A percentile compares a stretch with the other conserved stretches of the same genome.
Conservation (phyloP, 2,113 vertebrate species). For the Siniperca chuatsi region DNA sequence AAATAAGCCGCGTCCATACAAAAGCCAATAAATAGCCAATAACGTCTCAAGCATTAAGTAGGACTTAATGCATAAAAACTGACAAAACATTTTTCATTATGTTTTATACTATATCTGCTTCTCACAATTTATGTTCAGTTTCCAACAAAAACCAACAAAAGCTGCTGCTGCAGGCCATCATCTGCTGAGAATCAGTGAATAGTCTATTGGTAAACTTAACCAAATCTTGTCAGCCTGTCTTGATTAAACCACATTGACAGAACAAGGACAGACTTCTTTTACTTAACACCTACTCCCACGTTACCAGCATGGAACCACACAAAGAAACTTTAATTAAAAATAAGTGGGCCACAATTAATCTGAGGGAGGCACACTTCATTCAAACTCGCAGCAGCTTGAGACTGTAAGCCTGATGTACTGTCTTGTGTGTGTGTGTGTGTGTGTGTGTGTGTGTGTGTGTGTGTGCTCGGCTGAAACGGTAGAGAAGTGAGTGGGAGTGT, state of each 20-base stretch:
- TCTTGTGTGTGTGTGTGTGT: slow-evolving; percentile 19
- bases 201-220: slow-evolving; percentile 37
- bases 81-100: slow-evolving; percentile 7
- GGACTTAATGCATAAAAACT: not conserved
- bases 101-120: not conserved
- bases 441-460: slow-evolving; percentile 11
- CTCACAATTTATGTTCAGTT: not conserved
- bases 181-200: slow-evolving; percentile 40
- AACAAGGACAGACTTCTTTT: slow-evolving; percentile 73
- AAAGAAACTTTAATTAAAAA: slow-evolving; percentile 82
- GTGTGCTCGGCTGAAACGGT: not conserved
- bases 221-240: slow-evolving; percentile 50
- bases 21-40: not conserved
- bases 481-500: slow-evolving; percentile 15
- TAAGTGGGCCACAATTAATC: slow-evolving; percentile 80
- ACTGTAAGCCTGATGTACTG: slow-evolving; percentile 28
- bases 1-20: not conserved
- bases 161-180: slow-evolving; percentile 22
- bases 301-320: slow-evolving; percentile 61
- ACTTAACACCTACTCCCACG: slow-evolving; percentile 73
- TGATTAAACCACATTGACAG: slow-evolving; percentile 68
- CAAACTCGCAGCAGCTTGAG: slow-evolving; percentile 58
- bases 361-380: slow-evolving; percentile 59
- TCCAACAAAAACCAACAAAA: slow-evolving; percentile 2
- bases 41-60: not conserved